Evolutionary conservation across 2,888 invertebrate species (phyloP), one percentile per base, ranked within the genome.

Genomic region (Trissolcus brochymenae): DNA sequence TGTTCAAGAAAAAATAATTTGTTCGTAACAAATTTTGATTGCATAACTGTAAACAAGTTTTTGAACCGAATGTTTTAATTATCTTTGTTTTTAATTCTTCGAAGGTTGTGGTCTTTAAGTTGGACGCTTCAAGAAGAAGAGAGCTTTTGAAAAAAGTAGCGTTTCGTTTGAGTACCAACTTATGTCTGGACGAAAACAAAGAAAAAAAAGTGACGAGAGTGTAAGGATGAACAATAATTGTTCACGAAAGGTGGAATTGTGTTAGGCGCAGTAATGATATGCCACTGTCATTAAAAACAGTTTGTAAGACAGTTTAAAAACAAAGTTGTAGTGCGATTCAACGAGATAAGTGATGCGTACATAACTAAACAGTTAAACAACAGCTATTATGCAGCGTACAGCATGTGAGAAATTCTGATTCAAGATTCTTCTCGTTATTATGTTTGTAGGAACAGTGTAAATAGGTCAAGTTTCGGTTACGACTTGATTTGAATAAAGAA

Each of bases 341-440:
- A 65, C 29, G 62, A 61, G 67, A 62, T 68, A 68, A 75, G 59
- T 64, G 57, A 51, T 53, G 40, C 74, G 62, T 68, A 17, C 53
- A 59, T 35, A 67, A 53, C 66, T 46, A 68, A 68, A 68, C 74
- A 68, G 74, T 59, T 75, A 64, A 67, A 68, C 66, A 54, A 46
- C 59, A 40, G 68, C 67, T 62, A 64, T 67, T 75, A 74, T 25
- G n/a, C 21, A n/a, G n/a, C 53, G 17, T 4, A 46, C 46, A 50
- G 41, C 19, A 56, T 57, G 62, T 61, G 62, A n/a, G 49, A 74
- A 57, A 62, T 53, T 13, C 17, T 29, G 43, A 61, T 70, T 61
- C 35, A 35, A 67, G 53, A 35, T 56, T 41, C 46, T n/a, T 9
- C 29, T 29, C 29, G 29, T 29, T 29, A 21, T 21, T 21, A 29